Conservation (phyloP, 2,888 invertebrate genomes). For the Harmothoe impar region DNA sequence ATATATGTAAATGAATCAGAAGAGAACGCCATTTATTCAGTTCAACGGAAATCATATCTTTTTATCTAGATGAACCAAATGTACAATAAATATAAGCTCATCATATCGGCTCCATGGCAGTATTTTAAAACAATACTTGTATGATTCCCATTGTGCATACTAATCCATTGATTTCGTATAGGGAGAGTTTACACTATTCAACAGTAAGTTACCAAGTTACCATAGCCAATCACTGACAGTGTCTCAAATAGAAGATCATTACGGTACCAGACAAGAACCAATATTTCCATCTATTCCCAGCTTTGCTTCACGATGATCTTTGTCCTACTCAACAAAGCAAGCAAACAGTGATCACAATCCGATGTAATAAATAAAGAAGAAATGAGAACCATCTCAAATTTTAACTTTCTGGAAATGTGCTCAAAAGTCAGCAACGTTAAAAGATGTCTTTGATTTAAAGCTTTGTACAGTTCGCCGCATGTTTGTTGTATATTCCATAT, state of each 20-base stretch:
- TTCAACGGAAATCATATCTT: constrained; percentile 7
- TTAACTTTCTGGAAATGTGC: not conserved
- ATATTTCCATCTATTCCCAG: not conserved
- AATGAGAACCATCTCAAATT: not conserved
- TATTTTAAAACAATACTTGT: constrained; percentile 3
- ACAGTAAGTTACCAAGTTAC: not conserved
- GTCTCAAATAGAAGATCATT: not conserved
- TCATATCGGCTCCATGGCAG: constrained; percentile 21
- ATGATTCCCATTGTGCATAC: constrained; percentile 1
- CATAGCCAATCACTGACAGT: not conserved
- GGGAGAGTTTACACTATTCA: not conserved
- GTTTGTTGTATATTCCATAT: not conserved
- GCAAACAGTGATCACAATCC: constrained; percentile 46
- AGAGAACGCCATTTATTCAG: not conserved
- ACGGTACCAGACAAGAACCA: not conserved
- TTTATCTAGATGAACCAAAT: constrained; percentile 30
- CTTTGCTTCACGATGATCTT: not conserved
- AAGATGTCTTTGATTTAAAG: not conserved
- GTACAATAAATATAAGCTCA: constrained; percentile 42
- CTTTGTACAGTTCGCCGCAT: not conserved
- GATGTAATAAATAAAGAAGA: not conserved
- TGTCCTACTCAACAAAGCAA: not conserved
- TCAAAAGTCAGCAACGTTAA: not conserved
- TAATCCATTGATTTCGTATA: not conserved
- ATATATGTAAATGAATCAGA: not conserved